These are phyloP conservation scores for Crocallis elinguaria DNA, from an alignment of 2,888 invertebrate species.

Conservation along the genomic window DNA sequence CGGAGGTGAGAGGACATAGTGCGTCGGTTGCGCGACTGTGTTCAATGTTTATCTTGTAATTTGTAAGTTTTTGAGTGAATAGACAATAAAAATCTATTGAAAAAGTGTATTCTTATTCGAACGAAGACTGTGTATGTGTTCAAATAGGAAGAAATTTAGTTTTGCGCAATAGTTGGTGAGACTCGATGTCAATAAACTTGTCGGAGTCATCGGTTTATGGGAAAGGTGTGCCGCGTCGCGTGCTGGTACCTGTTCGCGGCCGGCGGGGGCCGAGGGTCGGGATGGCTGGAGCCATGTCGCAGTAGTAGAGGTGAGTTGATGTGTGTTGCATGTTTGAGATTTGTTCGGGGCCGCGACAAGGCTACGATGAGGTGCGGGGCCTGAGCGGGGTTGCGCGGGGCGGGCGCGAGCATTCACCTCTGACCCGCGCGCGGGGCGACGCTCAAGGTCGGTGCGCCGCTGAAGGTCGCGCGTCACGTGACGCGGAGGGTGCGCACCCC, in stretches of 20 bases:
- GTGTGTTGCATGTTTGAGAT: constrained; percentile 33
- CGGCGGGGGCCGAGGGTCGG: constrained; percentile 61
- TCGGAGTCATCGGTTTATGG: constrained; percentile 82
- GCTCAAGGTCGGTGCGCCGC: constrained; percentile 84
- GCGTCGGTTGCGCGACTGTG: constrained; percentile 56
- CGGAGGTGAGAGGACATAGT: constrained; percentile 78
- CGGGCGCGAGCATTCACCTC: constrained; percentile 79
- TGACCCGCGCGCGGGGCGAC: constrained; percentile 81
- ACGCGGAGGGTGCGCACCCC: constrained; percentile 82
- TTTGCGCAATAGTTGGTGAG: constrained; percentile 77
- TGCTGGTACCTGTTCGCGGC: constrained; percentile 74
- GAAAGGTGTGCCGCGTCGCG: constrained; percentile 82
- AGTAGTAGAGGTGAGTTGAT: constrained; percentile 73
- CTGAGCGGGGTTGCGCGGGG: constrained; percentile 46
- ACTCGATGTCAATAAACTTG: constrained; percentile 84
- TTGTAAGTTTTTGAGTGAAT: constrained; percentile 71
- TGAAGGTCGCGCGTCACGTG: constrained; percentile 82
- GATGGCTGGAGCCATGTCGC: constrained; percentile 63
- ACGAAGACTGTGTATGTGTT: constrained; percentile 66
- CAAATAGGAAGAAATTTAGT: constrained; percentile 55
- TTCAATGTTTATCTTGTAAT: constrained; percentile 74
- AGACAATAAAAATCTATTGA: constrained; percentile 51
- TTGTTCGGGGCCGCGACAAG: constrained; percentile 56
- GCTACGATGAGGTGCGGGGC: constrained; percentile 54
- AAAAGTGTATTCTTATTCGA: constrained; percentile 62